These are phyloP conservation scores for Cataglyphis albicans DNA, from an alignment of 2,888 invertebrate species.

Conservation along the genomic window DNA sequence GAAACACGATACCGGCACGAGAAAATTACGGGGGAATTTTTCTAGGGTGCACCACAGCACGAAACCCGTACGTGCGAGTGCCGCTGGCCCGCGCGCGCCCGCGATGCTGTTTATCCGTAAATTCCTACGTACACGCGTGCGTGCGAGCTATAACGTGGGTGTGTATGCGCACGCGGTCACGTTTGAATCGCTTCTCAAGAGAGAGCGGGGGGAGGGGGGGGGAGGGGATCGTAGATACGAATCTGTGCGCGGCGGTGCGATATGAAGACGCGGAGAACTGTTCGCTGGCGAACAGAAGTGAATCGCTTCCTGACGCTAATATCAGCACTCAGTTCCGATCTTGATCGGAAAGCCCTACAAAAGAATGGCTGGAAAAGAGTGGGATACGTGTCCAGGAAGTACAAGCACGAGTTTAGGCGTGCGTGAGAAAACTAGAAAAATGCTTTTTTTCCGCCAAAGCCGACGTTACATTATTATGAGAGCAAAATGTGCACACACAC, in stretches of 20 bases:
- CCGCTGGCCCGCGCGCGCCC: slow-evolving; percentile 23
- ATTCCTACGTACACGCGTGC: slow-evolving; percentile 64
- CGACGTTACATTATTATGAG: background rate
- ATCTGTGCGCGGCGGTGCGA: slow-evolving; percentile 56
- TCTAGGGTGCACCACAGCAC: slow-evolving; percentile 59
- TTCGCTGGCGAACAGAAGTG: slow-evolving; percentile 56
- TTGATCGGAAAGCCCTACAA: slow-evolving; percentile 32
- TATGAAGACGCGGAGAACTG: slow-evolving; percentile 40
- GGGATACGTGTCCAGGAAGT: slow-evolving; percentile 22
- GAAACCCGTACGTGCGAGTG: slow-evolving; percentile 58
- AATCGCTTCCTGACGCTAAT: slow-evolving; percentile 54
- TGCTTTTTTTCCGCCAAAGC: background rate
- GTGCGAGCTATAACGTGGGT: slow-evolving; percentile 54
- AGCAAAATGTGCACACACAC: too few relatives aligned
- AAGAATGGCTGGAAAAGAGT: slow-evolving; percentile 31
- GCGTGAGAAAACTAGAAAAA: slow-evolving; percentile 8
- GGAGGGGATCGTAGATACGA: slow-evolving; percentile 62
- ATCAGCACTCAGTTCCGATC: slow-evolving; percentile 50
- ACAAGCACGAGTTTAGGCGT: background rate
- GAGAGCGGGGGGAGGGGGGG: too few relatives aligned
- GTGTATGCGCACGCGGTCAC: slow-evolving; percentile 66
- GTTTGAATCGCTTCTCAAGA: slow-evolving; percentile 65
- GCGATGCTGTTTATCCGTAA: slow-evolving; percentile 47
- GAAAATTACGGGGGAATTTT: slow-evolving; percentile 72
- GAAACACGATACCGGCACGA: slow-evolving; percentile 71